Base-by-base conservation (phyloP, 2,113 vertebrate species). In the Corynorhinus townsendii region DNA sequence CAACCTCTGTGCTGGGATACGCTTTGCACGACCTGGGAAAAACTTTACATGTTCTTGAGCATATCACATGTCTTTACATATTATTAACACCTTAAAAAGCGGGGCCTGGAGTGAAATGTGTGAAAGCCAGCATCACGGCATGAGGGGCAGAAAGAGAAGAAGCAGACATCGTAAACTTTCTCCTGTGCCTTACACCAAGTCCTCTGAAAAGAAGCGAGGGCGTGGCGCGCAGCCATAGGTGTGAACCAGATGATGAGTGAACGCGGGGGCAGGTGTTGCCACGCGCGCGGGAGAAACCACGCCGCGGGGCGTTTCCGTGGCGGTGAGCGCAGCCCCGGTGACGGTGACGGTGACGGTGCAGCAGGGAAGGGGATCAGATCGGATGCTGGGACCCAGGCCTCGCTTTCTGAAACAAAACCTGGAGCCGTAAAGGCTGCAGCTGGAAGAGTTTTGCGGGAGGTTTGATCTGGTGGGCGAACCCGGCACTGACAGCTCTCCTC, bases 101-200 rank as follows among this genome's bases (percentile, higher is more conserved):
- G 96, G 93, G 96, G 97, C 76, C 68, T 97, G 95, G 97, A 98
- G 91, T 86, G 79, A 96, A 95, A 95, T 92, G 95, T 95, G 59
- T 83, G 96, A 98, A 97, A 97, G 97, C 97, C 98, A 98, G 98
- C 97, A 96, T 97, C 97, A 96, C 97, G 97, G 98, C 97, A 97
- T 45, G 49, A 95, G 52, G 89, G 97, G 97, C 49, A 97, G 76
- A 91, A 97, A 96, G 98, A 96, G 93, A 97, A 97, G 92, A 97
- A 95, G 95, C 98, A 98, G 97, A 95, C 83, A 66, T 83, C 89
- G 92, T 66, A 95, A 71, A 93, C 95, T 95, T 97, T 98, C 84
- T 95, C 97, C 81, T 91, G 86, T 14, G 30, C 47, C 96, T 98
- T 97, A 82, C 38, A 92, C 96, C 87, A 97, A 94, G 97, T 28